A percentile compares a stretch with the other conserved stretches of the same genome.
Conservation (phyloP, 2,113 vertebrate genomes). For the Actenoides lindsayi region DNA sequence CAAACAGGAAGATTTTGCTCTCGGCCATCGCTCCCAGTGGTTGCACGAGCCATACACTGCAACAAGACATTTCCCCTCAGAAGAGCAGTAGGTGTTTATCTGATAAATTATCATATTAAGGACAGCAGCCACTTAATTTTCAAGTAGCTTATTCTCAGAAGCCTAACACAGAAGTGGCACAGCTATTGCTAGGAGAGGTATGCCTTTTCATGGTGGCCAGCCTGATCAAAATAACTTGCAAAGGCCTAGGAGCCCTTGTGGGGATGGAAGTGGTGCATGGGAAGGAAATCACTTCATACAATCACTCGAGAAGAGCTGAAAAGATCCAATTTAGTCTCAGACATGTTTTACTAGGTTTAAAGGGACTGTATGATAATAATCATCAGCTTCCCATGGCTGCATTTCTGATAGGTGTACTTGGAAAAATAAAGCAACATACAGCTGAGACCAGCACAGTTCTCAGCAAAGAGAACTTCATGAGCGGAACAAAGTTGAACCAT, state of each 20-base stretch:
- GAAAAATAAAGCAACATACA: neutral
- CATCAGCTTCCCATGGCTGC: neutral
- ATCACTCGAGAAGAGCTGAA: neutral
- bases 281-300: neutral
- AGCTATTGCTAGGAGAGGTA: neutral
- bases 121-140: neutral
- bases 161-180: neutral
- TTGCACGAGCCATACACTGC: neutral
- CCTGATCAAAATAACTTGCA: neutral
- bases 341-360: neutral
- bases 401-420: neutral
- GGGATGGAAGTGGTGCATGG: neutral
- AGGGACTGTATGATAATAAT: neutral
- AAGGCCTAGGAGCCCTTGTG: neutral
- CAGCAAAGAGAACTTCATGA: neutral
- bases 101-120: neutral
- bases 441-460: neutral
- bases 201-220: accelerated
- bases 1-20: neutral
- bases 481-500: neutral
- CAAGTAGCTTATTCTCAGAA: neutral
- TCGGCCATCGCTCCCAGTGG: neutral
- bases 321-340: neutral
- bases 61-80: neutral
- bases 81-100: neutral